Percentiles rank a stretch among this genome's conserved stretches.
These are phyloP conservation scores for Potamarius usumacintae DNA, from an alignment of 2,113 vertebrate genomes.

Conservation along the genomic window DNA sequence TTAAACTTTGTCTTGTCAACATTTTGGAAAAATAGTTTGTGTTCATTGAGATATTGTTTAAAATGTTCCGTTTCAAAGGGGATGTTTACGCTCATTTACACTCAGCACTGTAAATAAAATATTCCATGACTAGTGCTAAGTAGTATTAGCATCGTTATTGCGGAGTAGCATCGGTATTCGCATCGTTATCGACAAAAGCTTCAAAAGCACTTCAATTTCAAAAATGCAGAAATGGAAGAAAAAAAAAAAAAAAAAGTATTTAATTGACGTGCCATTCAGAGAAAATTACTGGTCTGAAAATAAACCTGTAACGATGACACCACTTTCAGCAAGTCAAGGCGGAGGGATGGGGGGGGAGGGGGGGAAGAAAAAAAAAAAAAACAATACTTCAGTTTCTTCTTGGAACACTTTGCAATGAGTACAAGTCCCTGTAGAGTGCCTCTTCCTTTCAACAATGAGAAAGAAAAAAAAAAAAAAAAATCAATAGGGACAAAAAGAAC, in stretches of 20 bases:
- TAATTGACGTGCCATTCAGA: not conserved
- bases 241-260: no score
- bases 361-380: not conserved
- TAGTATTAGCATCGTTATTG: no score
- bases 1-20: no score
- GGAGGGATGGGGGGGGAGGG: no score
- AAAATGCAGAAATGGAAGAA: not conserved
- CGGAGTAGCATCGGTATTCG: not conserved
- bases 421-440: conserved; percentile 38
- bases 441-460: conserved; percentile 54
- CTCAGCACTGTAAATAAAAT: not conserved
- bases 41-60: no score
- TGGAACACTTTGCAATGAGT: conserved; percentile 55
- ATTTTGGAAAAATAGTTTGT: no score
- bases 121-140: not conserved
- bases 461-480: conserved; percentile 49
- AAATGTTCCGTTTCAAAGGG: no score
- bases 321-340: not conserved
- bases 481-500: not conserved
- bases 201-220: not conserved
- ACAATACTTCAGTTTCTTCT: conserved; percentile 61
- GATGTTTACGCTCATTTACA: not conserved
- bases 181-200: not conserved
- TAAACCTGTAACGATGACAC: not conserved
- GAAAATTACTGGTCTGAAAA: not conserved